Base-by-base conservation (phyloP, 2,113 vertebrate species). In the Neogobius melanostomus region DNA sequence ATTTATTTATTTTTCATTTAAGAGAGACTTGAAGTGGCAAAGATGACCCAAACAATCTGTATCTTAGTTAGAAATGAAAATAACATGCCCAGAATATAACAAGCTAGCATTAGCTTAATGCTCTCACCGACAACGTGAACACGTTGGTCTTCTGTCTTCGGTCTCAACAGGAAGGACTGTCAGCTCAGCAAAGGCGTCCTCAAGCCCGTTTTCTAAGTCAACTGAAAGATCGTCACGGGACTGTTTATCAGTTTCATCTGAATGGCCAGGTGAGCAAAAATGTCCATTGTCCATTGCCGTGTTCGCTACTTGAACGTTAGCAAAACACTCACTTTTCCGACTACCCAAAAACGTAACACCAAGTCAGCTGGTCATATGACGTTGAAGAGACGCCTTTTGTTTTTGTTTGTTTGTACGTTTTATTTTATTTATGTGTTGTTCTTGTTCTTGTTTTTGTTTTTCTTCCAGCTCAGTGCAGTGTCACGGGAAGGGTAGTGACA, bases 91-190 rank as follows among this genome's bases (percentile, higher is more conserved):
- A 7, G 15, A 53, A 17, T 68, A 51, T 15, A 10, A 54, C 79
- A 85, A 83, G 36, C 67, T 71, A 88, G 80, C 85, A 73, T 79
- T 75, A 84, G 81, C 85, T 79, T 61, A 75, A 66, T 79, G 14
- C 44, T 69, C 84, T 95, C 89, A 96, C 95, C 94, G 91, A 93
- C 95, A 98, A 59, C 93, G 91, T 51, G 87, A 76, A 86, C 96
- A 98, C 62, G 95, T 94, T n/a, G 95, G 93, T 83, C 95, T 93
- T 81, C 95, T 91, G 74, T 92, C 91, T 2, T 86, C 90, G 12
- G 51, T 76, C 75, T 98, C 95, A 11, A 95, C 94, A 1, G 95
- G 95, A 10, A 97, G 85, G 9, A 90, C 85, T 72, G 94, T 94
- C 44, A 97, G 85, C 11, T 93, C 93, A 2, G 84, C 92, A 8